Conservation (phyloP, 2,888 invertebrate genomes). For the Pyrrhia umbra region DNA sequence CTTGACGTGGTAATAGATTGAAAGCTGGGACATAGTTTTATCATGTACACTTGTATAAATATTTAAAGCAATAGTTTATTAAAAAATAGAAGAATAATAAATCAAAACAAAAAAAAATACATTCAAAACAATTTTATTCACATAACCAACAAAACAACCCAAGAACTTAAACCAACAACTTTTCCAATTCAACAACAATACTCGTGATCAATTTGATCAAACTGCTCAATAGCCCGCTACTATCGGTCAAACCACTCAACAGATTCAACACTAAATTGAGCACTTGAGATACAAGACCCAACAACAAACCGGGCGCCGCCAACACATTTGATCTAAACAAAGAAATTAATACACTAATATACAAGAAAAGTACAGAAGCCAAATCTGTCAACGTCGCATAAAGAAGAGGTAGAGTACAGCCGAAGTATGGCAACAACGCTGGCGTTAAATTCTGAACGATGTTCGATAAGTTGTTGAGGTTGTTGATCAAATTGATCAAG, state of each 20-base stretch:
- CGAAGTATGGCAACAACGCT: conserved; percentile 84
- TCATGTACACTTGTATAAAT: too few species aligned
- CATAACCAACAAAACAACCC: conserved; percentile 24
- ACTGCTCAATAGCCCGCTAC: conserved; percentile 77
- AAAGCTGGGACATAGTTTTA: too few species aligned
- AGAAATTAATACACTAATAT: conserved; percentile 84
- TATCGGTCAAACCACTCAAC: conserved; percentile 81
- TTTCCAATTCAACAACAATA: conserved; percentile 82
- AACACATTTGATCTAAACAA: conserved; percentile 84
- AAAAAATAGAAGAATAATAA: background rate
- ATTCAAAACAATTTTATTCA: conserved; percentile 31
- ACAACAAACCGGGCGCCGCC: conserved; percentile 79
- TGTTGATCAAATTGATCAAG: conserved; percentile 84
- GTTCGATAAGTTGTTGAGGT: conserved; percentile 84
- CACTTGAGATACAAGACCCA: conserved; percentile 77
- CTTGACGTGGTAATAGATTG: too few species aligned
- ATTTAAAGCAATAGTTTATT: too few species aligned
- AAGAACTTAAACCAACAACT: conserved; percentile 68
- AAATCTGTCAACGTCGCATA: conserved; percentile 85
- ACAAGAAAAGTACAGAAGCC: conserved; percentile 84
- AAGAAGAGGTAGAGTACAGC: conserved; percentile 82
- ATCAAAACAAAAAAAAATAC: background rate
- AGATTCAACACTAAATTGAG: conserved; percentile 80
- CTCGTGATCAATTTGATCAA: conserved; percentile 81
- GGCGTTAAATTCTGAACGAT: conserved; percentile 86